These are phyloP conservation scores for Girardia tigrina DNA, from an alignment of 2,888 invertebrate genomes.

Conservation along the genomic window DNA sequence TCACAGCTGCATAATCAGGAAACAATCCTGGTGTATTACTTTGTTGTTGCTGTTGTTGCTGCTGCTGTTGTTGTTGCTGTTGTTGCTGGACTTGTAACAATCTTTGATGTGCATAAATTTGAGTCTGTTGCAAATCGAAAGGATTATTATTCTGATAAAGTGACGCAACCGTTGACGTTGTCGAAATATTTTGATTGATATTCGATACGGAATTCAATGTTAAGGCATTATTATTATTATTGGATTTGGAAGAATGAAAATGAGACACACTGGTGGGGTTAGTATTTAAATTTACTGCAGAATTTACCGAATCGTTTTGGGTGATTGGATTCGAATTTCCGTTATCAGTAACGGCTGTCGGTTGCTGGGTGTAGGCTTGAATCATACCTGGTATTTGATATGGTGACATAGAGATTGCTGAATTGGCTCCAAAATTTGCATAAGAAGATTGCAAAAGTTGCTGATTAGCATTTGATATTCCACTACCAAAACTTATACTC, in stretches of 20 bases:
- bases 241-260: constrained; percentile 19
- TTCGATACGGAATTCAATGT: background rate
- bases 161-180: background rate
- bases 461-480: constrained; percentile 13
- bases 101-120: constrained; percentile 12
- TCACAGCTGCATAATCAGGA: constrained; percentile 7
- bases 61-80: background rate
- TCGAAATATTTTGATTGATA: background rate
- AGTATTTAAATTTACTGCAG: background rate
- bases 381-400: background rate
- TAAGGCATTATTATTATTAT: constrained; percentile 2
- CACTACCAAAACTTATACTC: background rate
- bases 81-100: background rate
- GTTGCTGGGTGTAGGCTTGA: background rate
- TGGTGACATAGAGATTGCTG: background rate
- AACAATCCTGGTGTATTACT: background rate
- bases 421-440: background rate
- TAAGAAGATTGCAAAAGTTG: constrained; percentile 6
- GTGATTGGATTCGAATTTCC: background rate
- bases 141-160: constrained; percentile 19
- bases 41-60: background rate
- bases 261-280: background rate
- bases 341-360: constrained; percentile 4
- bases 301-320: background rate
- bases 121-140: background rate